Conservation (phyloP, 1,140 invertebrate species). For the Argopecten irradians region DNA sequence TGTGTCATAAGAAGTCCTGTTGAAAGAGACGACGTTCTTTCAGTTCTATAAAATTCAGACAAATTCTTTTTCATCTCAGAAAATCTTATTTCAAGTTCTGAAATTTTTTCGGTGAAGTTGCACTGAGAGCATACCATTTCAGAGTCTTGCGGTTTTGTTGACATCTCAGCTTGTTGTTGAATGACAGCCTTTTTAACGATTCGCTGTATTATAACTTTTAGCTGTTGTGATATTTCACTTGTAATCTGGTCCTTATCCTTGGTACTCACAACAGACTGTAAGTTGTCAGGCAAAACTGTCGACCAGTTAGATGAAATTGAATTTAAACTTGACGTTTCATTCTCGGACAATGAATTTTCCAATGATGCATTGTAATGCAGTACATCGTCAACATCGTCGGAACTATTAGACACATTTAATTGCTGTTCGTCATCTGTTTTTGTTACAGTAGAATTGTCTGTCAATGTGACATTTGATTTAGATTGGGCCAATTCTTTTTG, state of each 20-base stretch:
- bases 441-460: neutral
- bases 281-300: neutral
- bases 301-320: neutral
- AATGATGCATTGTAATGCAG: neutral
- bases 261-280: neutral
- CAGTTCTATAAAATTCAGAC: neutral
- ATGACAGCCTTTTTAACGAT: neutral
- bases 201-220: neutral
- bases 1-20: conserved; percentile 26
- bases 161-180: neutral
- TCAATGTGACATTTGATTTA: neutral
- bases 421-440: neutral
- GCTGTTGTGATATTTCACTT: neutral
- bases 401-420: neutral
- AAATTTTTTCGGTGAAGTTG: conserved; percentile 10
- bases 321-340: neutral
- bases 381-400: neutral
- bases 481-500: neutral
- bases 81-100: neutral
- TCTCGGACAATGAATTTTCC: neutral
- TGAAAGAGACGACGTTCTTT: neutral
- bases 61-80: neutral
- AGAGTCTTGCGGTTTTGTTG: neutral
- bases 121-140: neutral
- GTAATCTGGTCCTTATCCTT: neutral